Percentiles rank a stretch among this genome's conserved stretches.
These are phyloP conservation scores for Cherax quadricarinatus DNA, from an alignment of 1,140 invertebrate species.

Conservation along the genomic window DNA sequence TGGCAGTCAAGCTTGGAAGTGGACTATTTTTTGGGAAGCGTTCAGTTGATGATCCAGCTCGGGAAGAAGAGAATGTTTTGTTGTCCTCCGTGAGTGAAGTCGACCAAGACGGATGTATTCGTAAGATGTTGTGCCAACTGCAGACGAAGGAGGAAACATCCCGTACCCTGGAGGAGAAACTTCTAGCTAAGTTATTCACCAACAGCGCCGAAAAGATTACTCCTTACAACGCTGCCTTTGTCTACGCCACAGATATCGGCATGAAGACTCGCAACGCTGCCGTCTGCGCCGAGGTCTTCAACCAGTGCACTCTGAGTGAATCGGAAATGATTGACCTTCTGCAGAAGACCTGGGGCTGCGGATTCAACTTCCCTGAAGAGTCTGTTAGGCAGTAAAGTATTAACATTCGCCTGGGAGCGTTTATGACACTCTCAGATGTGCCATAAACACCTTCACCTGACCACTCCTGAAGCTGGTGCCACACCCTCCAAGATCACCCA, in stretches of 20 bases:
- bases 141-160: slow-evolving; percentile 34
- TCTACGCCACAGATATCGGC: slow-evolving; percentile 45
- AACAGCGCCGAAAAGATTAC: slow-evolving; percentile 29
- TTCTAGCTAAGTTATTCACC: slow-evolving; percentile 23
- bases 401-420: too few relatives aligned
- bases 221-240: slow-evolving; percentile 51
- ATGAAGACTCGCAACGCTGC: slow-evolving; percentile 27
- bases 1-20: too few relatives aligned
- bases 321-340: slow-evolving; percentile 25
- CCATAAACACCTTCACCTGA: too few relatives aligned
- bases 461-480: too few relatives aligned
- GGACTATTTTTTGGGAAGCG: too few relatives aligned
- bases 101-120: slow-evolving; percentile 42
- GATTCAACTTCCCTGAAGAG: background rate
- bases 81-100: slow-evolving; percentile 20
- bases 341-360: slow-evolving; percentile 33
- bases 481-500: too few relatives aligned
- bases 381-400: too few relatives aligned
- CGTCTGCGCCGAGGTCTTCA: slow-evolving; percentile 37
- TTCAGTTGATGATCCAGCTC: background rate
- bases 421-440: too few relatives aligned
- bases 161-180: slow-evolving; percentile 26
- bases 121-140: slow-evolving; percentile 47
- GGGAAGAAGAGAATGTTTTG: background rate
- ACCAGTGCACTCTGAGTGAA: slow-evolving; percentile 26